Base-by-base conservation (phyloP, 2,113 vertebrate species). In the Dipodomys merriami region DNA sequence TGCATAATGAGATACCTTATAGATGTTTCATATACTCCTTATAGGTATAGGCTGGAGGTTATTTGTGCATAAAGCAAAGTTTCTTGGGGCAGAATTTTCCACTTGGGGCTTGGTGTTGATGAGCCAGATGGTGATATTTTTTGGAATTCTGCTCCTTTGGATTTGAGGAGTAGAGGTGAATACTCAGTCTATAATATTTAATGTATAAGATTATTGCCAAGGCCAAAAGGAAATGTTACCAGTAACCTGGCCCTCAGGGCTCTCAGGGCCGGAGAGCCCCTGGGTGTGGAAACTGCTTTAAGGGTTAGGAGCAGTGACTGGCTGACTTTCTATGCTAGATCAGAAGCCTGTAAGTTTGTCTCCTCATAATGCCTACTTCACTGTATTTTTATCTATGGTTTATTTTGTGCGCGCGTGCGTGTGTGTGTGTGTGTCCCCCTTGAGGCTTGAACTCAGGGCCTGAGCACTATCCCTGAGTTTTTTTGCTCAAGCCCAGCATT, bases 201-300 rank as follows among this genome's bases (percentile, higher is more conserved):
- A 18, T 35, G 23, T 23, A 25, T 13, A 74, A 57, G 83, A 9
- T 49, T 19, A 16, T 65, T 78, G 64, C 88, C 87, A 60, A 35
- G 25, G 65, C 18, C 79, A 39, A 46, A 30, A 60, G 15, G 76
- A 60, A 64, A 44, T 44, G 18, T 20, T 69, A n/a, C 29, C 30
- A 69, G 68, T 53, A 9, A 67, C 25, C 65, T 67, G 53, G 16
- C 53, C 53, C 53, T 57, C 15, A 13, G 15, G 53, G 16, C 16
- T 57, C 4, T 57, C 53, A 16, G 53, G 15, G 62, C 72, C 68
- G 23, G 33, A 1, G 1, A 20, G 20, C 49, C 1, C 33, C 49
- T 0, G 0, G 7, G 73, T 62, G 4, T 16, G 30, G 49, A 64
- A 69, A 82, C 25, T 1, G 15, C 11, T 0, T 5, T 23, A 2